These are phyloP conservation scores for Sphaerophoria taeniata DNA, from an alignment of 2,888 invertebrate species.

Conservation along the genomic window DNA sequence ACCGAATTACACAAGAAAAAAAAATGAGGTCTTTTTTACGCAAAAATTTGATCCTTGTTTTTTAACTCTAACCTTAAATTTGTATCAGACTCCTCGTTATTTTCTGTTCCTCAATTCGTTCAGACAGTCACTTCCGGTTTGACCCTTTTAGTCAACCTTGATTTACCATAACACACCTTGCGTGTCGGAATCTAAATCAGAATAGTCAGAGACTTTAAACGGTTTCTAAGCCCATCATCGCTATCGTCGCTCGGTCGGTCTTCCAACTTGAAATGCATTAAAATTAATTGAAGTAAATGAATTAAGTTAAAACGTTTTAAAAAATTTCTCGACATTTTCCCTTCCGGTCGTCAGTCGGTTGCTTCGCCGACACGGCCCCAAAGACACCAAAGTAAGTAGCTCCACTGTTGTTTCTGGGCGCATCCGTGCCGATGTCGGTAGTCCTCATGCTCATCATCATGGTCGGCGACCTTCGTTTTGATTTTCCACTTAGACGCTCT, in stretches of 20 bases:
- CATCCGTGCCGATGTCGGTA: not conserved
- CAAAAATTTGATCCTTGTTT: no score
- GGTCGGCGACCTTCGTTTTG: conserved; percentile 40
- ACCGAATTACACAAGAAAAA: no score
- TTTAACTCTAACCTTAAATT: no score
- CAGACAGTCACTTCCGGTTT: no score
- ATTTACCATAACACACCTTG: not conserved
- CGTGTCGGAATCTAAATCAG: not conserved
- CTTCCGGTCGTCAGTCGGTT: not conserved
- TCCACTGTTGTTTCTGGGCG: no score
- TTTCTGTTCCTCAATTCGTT: no score
- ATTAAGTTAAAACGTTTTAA: conserved; percentile 73
- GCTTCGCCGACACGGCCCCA: not conserved
- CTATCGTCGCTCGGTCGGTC: conserved; percentile 33
- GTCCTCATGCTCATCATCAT: not conserved
- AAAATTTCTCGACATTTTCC: conserved; percentile 38
- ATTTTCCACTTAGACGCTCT: conserved; percentile 73
- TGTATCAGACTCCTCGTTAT: no score
- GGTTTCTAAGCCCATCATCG: conserved; percentile 69
- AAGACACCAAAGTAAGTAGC: no score
- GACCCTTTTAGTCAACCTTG: no score
- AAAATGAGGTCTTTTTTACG: no score
- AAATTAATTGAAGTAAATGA: conserved; percentile 74
- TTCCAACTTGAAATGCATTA: conserved; percentile 65
- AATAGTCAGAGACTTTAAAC: conserved; percentile 21